Conservation (phyloP, 2,888 invertebrate species). For the Neocrepidodera transversa region DNA sequence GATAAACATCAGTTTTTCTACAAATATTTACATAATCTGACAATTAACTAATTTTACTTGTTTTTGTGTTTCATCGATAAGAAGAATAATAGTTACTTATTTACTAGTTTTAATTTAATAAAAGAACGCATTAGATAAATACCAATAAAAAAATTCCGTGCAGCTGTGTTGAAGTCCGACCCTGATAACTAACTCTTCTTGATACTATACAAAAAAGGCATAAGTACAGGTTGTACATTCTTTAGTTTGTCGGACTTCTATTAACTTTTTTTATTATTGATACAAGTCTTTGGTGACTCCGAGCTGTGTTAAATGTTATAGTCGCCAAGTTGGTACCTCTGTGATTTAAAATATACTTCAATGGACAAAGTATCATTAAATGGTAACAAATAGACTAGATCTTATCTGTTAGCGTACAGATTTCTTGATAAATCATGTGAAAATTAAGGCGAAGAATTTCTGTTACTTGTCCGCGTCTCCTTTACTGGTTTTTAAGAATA, state of each 20-base stretch:
- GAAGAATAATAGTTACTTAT: too few relatives aligned
- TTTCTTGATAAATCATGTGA: conserved; percentile 36
- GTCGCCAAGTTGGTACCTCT: conserved; percentile 40
- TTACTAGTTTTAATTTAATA: too few relatives aligned
- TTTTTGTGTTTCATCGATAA: too few relatives aligned
- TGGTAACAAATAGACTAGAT: conserved; percentile 32
- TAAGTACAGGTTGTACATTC: conserved; percentile 39
- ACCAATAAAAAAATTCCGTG: too few relatives aligned
- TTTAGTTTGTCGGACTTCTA: conserved; percentile 40
- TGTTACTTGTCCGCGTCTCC: conserved; percentile 14
- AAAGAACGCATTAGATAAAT: too few relatives aligned
- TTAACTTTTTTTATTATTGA: conserved; percentile 36
- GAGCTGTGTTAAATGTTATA: conserved; percentile 46
- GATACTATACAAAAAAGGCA: conserved; percentile 32
- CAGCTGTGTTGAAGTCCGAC: conserved; percentile 19
- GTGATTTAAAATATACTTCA: conserved; percentile 40
- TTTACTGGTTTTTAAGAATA: conserved; percentile 26
- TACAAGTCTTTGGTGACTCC: conserved; percentile 36
- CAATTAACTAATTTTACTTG: too few relatives aligned
- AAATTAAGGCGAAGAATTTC: conserved; percentile 29
- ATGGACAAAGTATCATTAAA: conserved; percentile 33
- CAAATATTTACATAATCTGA: too few relatives aligned
- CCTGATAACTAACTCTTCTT: conserved; percentile 15
- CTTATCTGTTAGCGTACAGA: conserved; percentile 23
- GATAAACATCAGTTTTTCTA: too few relatives aligned